Evolutionary conservation across 2,797 vertebrate species (phyloP).

Genomic region (Hypotaenidia philippensis): DNA sequence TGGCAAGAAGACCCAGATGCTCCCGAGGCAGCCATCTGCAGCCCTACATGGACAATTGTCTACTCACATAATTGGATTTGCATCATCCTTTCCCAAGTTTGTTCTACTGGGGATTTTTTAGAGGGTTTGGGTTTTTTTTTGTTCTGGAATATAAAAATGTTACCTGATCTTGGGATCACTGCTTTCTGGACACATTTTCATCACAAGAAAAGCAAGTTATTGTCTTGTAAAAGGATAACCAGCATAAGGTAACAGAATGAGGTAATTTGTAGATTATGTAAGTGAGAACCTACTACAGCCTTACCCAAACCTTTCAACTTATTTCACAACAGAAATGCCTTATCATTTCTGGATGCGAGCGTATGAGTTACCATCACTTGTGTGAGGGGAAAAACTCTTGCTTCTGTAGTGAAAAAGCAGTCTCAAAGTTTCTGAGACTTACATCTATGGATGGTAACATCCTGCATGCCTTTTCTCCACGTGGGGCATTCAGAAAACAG

Average conservation of each 20-base stretch:
- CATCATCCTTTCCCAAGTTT: not conserved
- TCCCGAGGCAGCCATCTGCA: not conserved
- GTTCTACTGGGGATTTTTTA: not conserved
- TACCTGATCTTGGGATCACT: not conserved
- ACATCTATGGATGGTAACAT: not conserved
- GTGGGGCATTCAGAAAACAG: not conserved
- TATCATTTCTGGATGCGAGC: not conserved
- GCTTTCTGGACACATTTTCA: not conserved
- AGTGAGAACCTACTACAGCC: not conserved
- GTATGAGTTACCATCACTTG: not conserved
- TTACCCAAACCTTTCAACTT: not conserved
- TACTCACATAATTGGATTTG: not conserved
- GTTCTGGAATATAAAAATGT: not conserved
- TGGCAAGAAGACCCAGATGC: not conserved
- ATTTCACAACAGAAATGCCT: not conserved
- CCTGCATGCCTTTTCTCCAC: not conserved
- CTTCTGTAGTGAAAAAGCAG: not conserved
- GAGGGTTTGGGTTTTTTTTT: too few relatives aligned
- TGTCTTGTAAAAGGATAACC: too few relatives aligned
- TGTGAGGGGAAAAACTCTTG: not conserved
- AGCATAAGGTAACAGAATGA: not conserved
- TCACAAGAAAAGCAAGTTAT: not conserved
- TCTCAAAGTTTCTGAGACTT: not conserved
- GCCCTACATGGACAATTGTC: not conserved
- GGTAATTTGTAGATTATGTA: not conserved